phyloP scores from a whole-genome alignment of 2,888 invertebrate genomes.

The Rhamphomyia laevipes region DNA sequence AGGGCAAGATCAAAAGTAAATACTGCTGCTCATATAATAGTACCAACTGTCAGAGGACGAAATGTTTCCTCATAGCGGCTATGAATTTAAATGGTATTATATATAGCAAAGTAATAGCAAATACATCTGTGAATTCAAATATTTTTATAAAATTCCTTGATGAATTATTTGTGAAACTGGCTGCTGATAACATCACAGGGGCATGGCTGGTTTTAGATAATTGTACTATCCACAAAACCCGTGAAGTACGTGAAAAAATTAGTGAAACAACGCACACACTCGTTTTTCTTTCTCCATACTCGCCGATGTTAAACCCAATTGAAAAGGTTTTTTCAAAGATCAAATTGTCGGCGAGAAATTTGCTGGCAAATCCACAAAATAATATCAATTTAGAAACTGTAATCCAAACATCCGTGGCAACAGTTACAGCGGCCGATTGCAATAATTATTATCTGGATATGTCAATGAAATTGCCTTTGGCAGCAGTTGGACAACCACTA shows the following conservation, averaged over 20 bases:
- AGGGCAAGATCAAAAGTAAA: background rate
- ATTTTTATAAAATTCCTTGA: background rate
- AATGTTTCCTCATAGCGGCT: background rate
- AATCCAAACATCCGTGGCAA: background rate
- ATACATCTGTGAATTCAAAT: background rate
- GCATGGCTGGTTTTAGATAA: background rate
- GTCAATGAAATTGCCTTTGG: constrained; percentile 4
- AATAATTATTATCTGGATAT: constrained; percentile 4
- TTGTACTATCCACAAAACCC: background rate
- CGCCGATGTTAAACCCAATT: background rate
- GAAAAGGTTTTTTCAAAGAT: constrained; percentile 3
- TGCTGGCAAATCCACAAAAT: background rate
- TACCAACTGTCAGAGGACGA: background rate
- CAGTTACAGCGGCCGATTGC: constrained; percentile 2
- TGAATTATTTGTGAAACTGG: background rate
- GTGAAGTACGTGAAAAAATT: background rate
- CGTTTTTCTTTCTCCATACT: background rate
- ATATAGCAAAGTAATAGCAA: background rate
- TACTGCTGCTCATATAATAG: background rate
- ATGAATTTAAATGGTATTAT: background rate
- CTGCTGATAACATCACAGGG: background rate
- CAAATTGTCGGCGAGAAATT: constrained; percentile 1
- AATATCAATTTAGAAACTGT: background rate
- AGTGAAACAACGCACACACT: background rate
- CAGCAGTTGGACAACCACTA: constrained; percentile 1